These are phyloP conservation scores for Catotricha subobsoleta DNA, from an alignment of 2,888 invertebrate genomes.

Conservation along the genomic window DNA sequence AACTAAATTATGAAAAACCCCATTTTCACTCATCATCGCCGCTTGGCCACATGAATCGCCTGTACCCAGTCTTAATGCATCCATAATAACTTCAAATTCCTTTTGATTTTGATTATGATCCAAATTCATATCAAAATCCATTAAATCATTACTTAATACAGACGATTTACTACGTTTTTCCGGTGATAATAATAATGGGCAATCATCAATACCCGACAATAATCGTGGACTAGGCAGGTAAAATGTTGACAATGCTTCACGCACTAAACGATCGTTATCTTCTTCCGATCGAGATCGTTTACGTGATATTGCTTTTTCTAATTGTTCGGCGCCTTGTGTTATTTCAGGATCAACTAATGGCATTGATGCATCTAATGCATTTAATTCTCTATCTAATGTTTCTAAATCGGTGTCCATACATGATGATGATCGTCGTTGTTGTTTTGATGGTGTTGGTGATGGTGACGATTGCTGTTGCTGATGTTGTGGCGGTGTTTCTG, in stretches of 20 bases:
- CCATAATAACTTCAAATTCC: slow-evolving; percentile 31
- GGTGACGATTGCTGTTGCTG: slow-evolving; percentile 4
- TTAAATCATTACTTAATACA: slow-evolving; percentile 8
- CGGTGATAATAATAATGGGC: slow-evolving; percentile 21
- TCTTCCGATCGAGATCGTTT: slow-evolving; percentile 31
- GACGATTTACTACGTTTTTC: slow-evolving; percentile 18
- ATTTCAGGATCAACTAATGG: slow-evolving; percentile 30
- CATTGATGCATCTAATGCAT: slow-evolving; percentile 30
- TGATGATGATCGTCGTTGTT: slow-evolving; percentile 16
- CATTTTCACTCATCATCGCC: slow-evolving; percentile 39
- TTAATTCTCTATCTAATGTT: slow-evolving; percentile 29
- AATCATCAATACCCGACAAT: slow-evolving; percentile 48
- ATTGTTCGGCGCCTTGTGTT: slow-evolving; percentile 28
- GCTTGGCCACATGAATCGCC: slow-evolving; percentile 30
- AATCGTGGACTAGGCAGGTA: slow-evolving; percentile 51
- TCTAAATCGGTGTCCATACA: slow-evolving; percentile 27
- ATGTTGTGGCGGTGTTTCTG: slow-evolving; percentile 6
- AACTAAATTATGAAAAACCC: slow-evolving; percentile 28
- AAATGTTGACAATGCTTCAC: slow-evolving; percentile 51
- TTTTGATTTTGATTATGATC: slow-evolving; percentile 24
- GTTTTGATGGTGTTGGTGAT: slow-evolving; percentile 1
- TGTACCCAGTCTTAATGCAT: slow-evolving; percentile 25
- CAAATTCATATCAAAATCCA: slow-evolving; percentile 19
- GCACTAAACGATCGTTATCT: slow-evolving; percentile 43
- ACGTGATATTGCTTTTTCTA: slow-evolving; percentile 27